A percentile compares a stretch with the other conserved stretches of the same genome.
phyloP scores from a whole-genome alignment of 2,888 invertebrate species.

The Hyppa rectilinea region DNA sequence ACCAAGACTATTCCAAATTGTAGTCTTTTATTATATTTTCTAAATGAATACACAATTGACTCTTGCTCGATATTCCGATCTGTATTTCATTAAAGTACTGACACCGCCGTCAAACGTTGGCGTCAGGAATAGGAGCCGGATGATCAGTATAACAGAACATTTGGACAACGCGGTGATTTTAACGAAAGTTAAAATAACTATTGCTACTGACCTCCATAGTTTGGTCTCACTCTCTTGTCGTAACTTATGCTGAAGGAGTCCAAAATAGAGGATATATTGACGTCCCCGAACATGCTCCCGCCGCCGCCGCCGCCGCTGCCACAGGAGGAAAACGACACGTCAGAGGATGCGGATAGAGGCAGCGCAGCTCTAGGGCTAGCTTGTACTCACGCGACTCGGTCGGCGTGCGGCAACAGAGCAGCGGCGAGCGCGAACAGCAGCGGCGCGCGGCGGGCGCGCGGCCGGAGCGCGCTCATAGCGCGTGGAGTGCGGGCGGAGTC shows the following conservation, averaged over 20 bases:
- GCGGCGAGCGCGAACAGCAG: conserved; percentile 74
- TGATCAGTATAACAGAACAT: conserved; percentile 5
- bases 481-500: conserved; percentile 55
- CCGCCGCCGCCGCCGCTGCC: conserved; percentile 92
- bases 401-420: conserved; percentile 75
- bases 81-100: conserved; percentile 6
- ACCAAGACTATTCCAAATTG: background rate
- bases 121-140: conserved; percentile 17
- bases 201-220: conserved; percentile 95
- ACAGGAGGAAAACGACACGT: conserved; percentile 78
- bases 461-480: conserved; percentile 72
- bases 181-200: background rate
- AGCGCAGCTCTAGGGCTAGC: conserved; percentile 18
- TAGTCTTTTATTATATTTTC: background rate
- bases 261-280: conserved; percentile 97
- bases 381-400: conserved; percentile 75
- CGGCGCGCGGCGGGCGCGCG: conserved; percentile 71
- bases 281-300: conserved; percentile 94
- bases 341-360: conserved; percentile 21
- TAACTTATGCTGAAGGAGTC: conserved; percentile 98
- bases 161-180: background rate
- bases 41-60: conserved; percentile 1
- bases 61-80: conserved; percentile 21
- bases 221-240: conserved; percentile 99
- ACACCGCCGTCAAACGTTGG: conserved; percentile 14